Percentiles rank a stretch among this genome's conserved stretches.
These are phyloP conservation scores for Amblyjoppa proteus DNA, from an alignment of 2,888 invertebrate genomes.

Conservation along the genomic window DNA sequence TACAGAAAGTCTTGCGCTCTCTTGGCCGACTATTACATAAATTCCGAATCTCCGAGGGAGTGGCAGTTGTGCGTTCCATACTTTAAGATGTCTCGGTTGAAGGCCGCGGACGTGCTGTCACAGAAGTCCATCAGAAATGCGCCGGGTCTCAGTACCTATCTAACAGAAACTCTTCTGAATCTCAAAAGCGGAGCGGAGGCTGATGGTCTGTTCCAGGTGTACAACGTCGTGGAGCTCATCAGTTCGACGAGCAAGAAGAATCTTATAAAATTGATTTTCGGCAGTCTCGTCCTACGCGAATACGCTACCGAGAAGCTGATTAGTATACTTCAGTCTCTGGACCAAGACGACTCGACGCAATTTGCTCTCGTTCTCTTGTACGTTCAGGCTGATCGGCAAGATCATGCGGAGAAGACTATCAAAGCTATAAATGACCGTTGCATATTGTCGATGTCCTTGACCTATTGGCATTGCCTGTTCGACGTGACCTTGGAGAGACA, in stretches of 20 bases:
- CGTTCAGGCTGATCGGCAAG: conserved; percentile 86
- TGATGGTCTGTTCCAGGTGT: conserved; percentile 84
- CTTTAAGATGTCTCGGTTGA: conserved; percentile 86
- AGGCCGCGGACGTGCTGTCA: conserved; percentile 85
- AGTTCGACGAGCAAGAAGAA: conserved; percentile 81
- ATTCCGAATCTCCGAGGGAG: conserved; percentile 83
- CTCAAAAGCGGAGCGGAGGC: conserved; percentile 84
- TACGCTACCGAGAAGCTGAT: conserved; percentile 87
- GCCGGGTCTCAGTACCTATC: conserved; percentile 79
- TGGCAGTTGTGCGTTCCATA: conserved; percentile 86
- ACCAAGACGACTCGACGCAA: conserved; percentile 81
- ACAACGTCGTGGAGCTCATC: conserved; percentile 82
- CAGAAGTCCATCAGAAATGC: conserved; percentile 79
- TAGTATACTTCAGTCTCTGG: conserved; percentile 82
- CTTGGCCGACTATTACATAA: conserved; percentile 87
- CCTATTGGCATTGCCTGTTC: conserved; percentile 86
- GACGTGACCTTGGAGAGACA: conserved; percentile 84
- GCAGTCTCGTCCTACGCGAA: conserved; percentile 86
- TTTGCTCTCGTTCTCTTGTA: conserved; percentile 86
- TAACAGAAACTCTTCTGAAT: conserved; percentile 82
- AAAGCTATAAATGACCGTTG: conserved; percentile 84
- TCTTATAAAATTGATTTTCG: conserved; percentile 86
- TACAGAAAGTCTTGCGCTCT: conserved; percentile 87
- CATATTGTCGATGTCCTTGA: conserved; percentile 83
- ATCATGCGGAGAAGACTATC: conserved; percentile 85